phyloP scores from a whole-genome alignment of 2,797 vertebrate species.

The Neosilurus mollespiculum region DNA sequence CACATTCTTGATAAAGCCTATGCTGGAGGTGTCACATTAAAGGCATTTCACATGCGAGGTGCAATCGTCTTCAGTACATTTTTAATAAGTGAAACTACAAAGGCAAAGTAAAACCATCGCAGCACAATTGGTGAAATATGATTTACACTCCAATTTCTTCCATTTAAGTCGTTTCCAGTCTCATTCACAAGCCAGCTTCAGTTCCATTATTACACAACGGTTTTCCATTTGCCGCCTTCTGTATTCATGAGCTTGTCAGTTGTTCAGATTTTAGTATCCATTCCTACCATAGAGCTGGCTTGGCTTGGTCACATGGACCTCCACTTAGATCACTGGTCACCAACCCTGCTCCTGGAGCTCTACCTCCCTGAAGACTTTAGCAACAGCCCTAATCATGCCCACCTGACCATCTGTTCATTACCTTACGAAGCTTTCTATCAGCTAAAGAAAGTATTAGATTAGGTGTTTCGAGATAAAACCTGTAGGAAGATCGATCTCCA shows the following conservation, averaged over 20 bases:
- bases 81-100: not conserved
- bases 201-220: not conserved
- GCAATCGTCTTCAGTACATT: not conserved
- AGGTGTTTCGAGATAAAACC: too few relatives aligned
- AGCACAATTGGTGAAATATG: not conserved
- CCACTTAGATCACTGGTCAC: not conserved
- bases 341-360: too few relatives aligned
- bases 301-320: not conserved
- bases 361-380: not conserved
- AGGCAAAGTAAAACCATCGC: not conserved
- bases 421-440: too few relatives aligned
- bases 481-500: too few relatives aligned
- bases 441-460: too few relatives aligned
- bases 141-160: not conserved
- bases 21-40: not conserved
- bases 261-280: not conserved
- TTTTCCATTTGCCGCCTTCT: not conserved
- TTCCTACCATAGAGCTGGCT: not conserved
- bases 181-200: too few relatives aligned
- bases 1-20: not conserved
- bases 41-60: not conserved
- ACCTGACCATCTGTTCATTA: too few relatives aligned
- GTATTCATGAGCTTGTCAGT: not conserved
- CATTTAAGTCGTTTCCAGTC: not conserved
- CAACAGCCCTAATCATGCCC: too few relatives aligned